These are phyloP conservation scores for Microctonus hyperodae DNA, from an alignment of 2,888 invertebrate species.

Conservation along the genomic window DNA sequence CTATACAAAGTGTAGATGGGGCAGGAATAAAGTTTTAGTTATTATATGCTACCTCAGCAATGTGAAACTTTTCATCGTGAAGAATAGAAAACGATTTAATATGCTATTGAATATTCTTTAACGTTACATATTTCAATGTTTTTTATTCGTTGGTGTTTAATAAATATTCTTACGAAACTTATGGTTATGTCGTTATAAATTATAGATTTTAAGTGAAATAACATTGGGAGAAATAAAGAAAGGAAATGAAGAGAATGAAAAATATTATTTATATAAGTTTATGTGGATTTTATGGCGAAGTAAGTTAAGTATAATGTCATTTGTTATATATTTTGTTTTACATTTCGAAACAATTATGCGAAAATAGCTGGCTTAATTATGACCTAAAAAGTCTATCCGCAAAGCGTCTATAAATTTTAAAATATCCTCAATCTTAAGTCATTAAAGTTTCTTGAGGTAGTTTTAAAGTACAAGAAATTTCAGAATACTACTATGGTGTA, in stretches of 20 bases:
- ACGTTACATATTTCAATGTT: not conserved
- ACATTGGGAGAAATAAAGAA: too few relatives aligned
- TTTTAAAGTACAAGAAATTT: conserved; percentile 8
- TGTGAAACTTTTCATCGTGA: conserved; percentile 1
- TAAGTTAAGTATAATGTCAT: too few relatives aligned
- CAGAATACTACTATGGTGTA: not conserved
- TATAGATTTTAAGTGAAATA: not conserved
- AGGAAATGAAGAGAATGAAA: not conserved
- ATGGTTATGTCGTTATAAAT: not conserved
- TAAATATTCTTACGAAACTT: not conserved
- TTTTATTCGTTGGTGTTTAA: not conserved
- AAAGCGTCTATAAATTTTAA: conserved; percentile 11
- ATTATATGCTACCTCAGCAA: conserved; percentile 8
- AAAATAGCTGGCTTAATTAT: not conserved
- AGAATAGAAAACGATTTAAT: not conserved
- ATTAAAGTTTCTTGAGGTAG: conserved; percentile 2
- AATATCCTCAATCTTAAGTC: not conserved
- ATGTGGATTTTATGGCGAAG: too few relatives aligned
- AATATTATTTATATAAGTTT: too few relatives aligned
- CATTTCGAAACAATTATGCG: not conserved
- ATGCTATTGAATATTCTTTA: conserved; percentile 9
- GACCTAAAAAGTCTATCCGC: conserved; percentile 1
- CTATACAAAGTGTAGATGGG: conserved; percentile 1
- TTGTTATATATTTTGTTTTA: not conserved
- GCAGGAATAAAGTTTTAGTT: conserved; percentile 19